A percentile compares a stretch with the other conserved stretches of the same genome.
These are phyloP conservation scores for Planococcus citri DNA, from an alignment of 1,140 invertebrate species.

Conservation along the genomic window DNA sequence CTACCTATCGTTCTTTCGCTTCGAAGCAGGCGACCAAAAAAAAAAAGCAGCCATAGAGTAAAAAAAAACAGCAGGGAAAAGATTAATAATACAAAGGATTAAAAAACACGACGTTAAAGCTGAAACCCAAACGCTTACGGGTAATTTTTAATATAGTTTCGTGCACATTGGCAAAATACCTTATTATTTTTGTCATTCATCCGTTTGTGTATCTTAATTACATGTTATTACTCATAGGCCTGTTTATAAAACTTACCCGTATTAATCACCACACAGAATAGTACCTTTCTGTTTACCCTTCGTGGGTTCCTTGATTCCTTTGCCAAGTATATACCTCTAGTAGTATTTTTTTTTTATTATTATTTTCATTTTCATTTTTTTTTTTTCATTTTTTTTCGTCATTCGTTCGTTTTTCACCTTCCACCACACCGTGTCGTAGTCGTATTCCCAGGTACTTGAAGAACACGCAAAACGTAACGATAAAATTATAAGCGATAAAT, in stretches of 20 bases:
- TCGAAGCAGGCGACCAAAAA: too few relatives aligned
- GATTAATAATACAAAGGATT: constrained; percentile 1
- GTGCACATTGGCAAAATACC: background rate
- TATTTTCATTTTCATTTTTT: too few relatives aligned
- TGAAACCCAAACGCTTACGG: background rate
- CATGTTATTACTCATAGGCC: constrained; percentile 11
- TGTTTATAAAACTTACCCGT: constrained; percentile 11
- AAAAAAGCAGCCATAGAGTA: background rate
- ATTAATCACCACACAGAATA: background rate
- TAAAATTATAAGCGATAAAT: constrained; percentile 8
- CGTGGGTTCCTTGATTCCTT: too few relatives aligned
- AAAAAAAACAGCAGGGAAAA: background rate
- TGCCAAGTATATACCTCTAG: too few relatives aligned
- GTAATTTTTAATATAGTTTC: background rate
- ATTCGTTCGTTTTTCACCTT: too few relatives aligned
- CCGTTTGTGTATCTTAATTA: constrained; percentile 14
- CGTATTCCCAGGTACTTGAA: background rate
- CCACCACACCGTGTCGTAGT: too few relatives aligned
- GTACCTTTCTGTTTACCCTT: constrained; percentile 10
- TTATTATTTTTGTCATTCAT: constrained; percentile 16
- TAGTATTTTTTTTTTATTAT: too few relatives aligned
- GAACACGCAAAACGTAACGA: background rate
- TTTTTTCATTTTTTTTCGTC: too few relatives aligned
- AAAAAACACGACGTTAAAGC: background rate
- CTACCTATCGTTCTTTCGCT: too few relatives aligned